phyloP scores from a whole-genome alignment of 2,797 vertebrate species.

The Gymnothorax javanicus region DNA sequence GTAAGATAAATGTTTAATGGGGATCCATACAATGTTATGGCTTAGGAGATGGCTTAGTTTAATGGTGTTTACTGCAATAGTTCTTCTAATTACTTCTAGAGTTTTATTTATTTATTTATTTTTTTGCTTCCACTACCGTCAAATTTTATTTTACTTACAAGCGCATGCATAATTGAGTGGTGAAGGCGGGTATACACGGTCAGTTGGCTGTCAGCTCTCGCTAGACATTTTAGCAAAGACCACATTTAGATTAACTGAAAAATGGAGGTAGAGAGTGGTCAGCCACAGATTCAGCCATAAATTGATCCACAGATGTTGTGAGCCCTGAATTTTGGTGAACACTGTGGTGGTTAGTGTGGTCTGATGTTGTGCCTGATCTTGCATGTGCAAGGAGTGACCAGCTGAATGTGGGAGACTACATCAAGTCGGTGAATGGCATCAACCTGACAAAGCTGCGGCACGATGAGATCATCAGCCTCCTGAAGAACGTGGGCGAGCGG shows the following conservation, averaged over 20 bases:
- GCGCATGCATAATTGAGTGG: not conserved
- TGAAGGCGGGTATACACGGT: not conserved
- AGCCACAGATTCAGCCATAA: not conserved
- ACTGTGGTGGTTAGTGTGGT: not conserved
- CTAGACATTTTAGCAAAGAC: not conserved
- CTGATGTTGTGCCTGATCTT: not conserved
- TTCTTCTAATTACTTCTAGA: not conserved
- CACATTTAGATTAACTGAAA: not conserved
- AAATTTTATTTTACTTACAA: not conserved
- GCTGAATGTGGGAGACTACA: conserved; percentile 93
- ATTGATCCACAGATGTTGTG: too few species aligned
- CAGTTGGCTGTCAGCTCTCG: not conserved
- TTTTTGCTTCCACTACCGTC: not conserved
- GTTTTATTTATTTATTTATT: not conserved
- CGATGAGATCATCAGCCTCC: conserved; percentile 92
- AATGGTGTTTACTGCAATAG: not conserved
- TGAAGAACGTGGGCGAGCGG: conserved; percentile 94
- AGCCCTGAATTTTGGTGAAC: not conserved
- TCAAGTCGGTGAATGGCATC: conserved; percentile 95
- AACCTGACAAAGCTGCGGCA: conserved; percentile 92
- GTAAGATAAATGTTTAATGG: not conserved
- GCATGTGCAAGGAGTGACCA: conserved; percentile 85
- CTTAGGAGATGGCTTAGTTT: not conserved
- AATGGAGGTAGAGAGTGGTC: not conserved
- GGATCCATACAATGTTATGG: not conserved